A percentile compares a stretch with the other conserved stretches of the same genome.
Evolutionary conservation across 92 coral and sea anemone species (phyloP).

Genomic region (Micromussa lordhowensis): DNA sequence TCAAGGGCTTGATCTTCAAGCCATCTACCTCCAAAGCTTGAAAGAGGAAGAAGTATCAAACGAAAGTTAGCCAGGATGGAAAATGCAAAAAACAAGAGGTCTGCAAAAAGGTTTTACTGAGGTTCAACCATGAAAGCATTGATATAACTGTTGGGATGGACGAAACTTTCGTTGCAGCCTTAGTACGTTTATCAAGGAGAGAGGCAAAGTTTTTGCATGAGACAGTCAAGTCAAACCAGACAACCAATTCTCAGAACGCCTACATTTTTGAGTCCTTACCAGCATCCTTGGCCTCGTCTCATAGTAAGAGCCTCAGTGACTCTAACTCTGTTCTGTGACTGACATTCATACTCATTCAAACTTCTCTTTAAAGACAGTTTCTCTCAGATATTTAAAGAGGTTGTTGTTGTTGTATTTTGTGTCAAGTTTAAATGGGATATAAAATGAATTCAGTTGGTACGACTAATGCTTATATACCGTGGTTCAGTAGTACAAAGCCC

Average conservation of each 20-base stretch:
- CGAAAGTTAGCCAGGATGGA: no score
- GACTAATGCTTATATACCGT: no score
- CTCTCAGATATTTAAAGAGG: background rate
- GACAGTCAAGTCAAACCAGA: conserved; percentile 21
- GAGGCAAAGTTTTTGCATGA: conserved; percentile 7
- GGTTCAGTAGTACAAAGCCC: no score
- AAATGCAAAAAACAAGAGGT: no score
- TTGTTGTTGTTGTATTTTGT: no score
- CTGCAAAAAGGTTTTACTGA: no score
- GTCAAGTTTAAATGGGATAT: no score
- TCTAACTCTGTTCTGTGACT: conserved; percentile 11
- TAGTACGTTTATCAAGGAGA: conserved; percentile 10
- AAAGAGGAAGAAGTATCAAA: no score
- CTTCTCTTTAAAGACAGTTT: conserved; percentile 1
- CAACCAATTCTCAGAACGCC: conserved; percentile 17
- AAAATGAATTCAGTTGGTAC: background rate
- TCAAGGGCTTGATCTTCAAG: no score
- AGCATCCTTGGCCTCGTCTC: background rate
- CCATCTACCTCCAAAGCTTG: no score
- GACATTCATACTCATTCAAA: background rate
- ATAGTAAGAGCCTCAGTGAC: conserved; percentile 22
- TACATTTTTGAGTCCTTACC: conserved; percentile 12
- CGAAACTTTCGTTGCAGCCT: conserved; percentile 6
- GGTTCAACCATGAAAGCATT: no score
- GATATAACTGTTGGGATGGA: background rate